Percentiles rank a stretch among this genome's conserved stretches.
Evolutionary conservation across 2,888 invertebrate genomes (phyloP).

Genomic region (Cheilosia impressa): DNA sequence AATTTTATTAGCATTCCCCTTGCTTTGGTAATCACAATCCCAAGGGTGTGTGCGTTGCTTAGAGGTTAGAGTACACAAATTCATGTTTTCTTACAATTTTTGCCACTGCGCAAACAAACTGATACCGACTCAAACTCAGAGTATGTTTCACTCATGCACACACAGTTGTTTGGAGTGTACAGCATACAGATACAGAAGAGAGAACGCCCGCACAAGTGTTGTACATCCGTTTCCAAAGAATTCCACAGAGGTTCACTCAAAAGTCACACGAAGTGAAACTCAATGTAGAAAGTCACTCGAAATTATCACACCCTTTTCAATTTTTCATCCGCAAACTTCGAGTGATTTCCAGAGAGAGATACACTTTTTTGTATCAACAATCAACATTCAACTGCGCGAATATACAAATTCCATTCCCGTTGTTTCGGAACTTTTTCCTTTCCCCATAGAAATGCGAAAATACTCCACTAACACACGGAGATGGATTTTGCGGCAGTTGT

Average conservation of each 20-base stretch:
- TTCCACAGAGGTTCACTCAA: constrained; percentile 11
- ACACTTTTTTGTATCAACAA: not conserved
- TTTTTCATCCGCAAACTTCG: not conserved
- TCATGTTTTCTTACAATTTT: constrained; percentile 34
- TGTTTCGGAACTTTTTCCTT: not conserved
- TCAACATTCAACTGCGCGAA: constrained; percentile 5
- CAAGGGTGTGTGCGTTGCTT: constrained; percentile 26
- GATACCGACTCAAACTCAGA: constrained; percentile 4
- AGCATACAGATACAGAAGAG: not conserved
- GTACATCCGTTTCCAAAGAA: constrained; percentile 59
- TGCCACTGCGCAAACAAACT: constrained; percentile 67
- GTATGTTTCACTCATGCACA: constrained; percentile 7
- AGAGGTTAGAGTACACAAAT: constrained; percentile 1
- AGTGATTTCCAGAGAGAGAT: not conserved
- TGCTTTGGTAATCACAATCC: not conserved
- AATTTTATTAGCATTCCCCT: constrained; percentile 63
- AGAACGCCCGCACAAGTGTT: constrained; percentile 64
- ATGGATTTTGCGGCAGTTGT: constrained; percentile 2
- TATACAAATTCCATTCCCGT: not conserved
- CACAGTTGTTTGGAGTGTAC: not conserved
- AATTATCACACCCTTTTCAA: constrained; percentile 16
- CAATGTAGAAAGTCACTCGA: constrained; percentile 18
- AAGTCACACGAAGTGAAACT: constrained; percentile 32
- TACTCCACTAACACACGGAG: constrained; percentile 11
- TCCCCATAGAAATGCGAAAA: not conserved